Percentiles rank a stretch among this genome's conserved stretches.
Evolutionary conservation across 2,888 invertebrate species (phyloP).

Genomic region (Gastracanthus pulcherrimus): DNA sequence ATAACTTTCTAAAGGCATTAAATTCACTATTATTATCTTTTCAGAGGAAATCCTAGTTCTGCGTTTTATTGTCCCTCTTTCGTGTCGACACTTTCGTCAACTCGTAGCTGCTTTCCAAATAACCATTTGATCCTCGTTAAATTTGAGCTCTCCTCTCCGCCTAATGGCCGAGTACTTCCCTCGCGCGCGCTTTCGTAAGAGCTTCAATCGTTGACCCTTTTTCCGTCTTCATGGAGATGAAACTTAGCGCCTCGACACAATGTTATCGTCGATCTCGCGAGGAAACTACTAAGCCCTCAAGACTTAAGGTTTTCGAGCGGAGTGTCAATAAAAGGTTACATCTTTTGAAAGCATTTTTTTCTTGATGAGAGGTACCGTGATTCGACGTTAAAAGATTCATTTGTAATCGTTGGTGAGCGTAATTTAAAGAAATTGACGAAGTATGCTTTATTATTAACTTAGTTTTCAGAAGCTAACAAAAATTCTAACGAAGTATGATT

Average conservation of each 20-base stretch:
- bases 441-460: too few species aligned
- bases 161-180: too few species aligned
- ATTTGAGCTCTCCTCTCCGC: conserved; percentile 8
- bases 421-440: too few species aligned
- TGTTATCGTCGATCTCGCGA: conserved; percentile 10
- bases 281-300: background rate
- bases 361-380: too few species aligned
- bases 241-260: conserved; percentile 10
- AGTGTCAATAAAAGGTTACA: background rate
- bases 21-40: too few species aligned
- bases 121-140: conserved; percentile 43
- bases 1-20: too few species aligned
- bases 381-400: too few species aligned
- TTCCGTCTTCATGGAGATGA: conserved; percentile 1
- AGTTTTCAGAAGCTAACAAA: too few species aligned
- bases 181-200: background rate
- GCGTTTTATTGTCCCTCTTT: background rate
- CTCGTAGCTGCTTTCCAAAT: conserved; percentile 15
- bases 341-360: too few species aligned
- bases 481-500: too few species aligned
- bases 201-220: conserved; percentile 29
- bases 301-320: background rate
- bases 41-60: background rate
- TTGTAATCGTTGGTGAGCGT: too few species aligned
- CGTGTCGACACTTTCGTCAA: too few species aligned